Base-by-base conservation (phyloP, 2,113 vertebrate genomes). In the Narcine bancroftii region DNA sequence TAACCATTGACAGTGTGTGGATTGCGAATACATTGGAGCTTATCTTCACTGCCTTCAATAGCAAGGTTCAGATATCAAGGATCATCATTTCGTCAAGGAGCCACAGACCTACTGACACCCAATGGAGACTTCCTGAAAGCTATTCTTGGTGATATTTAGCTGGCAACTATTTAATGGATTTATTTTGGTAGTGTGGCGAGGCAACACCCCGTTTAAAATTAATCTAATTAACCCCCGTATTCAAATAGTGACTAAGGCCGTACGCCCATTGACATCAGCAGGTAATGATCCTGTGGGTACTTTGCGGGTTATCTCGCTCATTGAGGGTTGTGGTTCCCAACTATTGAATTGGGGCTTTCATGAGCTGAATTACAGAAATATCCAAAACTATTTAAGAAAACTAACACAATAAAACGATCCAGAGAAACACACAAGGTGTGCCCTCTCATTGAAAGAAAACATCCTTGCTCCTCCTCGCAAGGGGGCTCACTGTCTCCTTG, bases 11-110 rank as follows among this genome's bases (percentile, higher is more conserved):
- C 21, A 2, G n/a, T 60, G 81, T 53, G 53, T 87, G 19, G 81
- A 56, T 85, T 85, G 81, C n/a, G 26, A 33, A n/a, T n/a, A 36
- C 50, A n/a, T 85, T 85, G 81, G 81, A 87, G 81, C 33, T 87
- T 60, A 63, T 60, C 53, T 87, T 60, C 50, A 29, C 50, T n/a
- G 33, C 33, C 53, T 60, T 36, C 53, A 13, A 36, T 17, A 2
- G 9, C 79, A 3, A 56, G 29, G 11, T 4, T 29, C 50, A 83
- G 29, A 17, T n/a, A 29, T n/a, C 29, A 83, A 53, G 26, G 1
- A 56, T 53, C 11, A 29, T 26, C 26, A 83, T 11, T 56, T 60
- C 36, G n/a, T 15, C 29, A 56, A 56, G 29, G 33, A 56, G 47
- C 45, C 45, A 33, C 9, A 33, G 79, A 33, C 76, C 81, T 60